Conservation (phyloP, 2,888 invertebrate species). For the Urechis unicinctus region DNA sequence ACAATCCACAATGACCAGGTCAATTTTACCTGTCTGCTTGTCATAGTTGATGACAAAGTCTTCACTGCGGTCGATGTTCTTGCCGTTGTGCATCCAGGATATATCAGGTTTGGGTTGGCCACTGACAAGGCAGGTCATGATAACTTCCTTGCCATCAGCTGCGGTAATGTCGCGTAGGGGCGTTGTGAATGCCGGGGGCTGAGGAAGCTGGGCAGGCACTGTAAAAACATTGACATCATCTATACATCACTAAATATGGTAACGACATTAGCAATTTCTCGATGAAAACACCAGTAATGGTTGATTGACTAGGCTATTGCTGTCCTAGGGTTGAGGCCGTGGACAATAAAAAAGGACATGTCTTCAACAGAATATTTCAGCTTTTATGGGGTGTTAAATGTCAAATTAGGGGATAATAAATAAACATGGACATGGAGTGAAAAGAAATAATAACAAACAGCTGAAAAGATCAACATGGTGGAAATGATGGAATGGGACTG, state of each 20-base stretch:
- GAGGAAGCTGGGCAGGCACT: slow-evolving; percentile 15
- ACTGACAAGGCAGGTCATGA: slow-evolving; percentile 37
- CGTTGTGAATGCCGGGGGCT: slow-evolving; percentile 37
- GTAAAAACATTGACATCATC: neutral
- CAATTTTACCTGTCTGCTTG: slow-evolving; percentile 40
- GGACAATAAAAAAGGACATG: too few relatives aligned
- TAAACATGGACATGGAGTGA: neutral
- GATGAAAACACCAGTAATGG: too few relatives aligned
- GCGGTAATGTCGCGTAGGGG: slow-evolving; percentile 25
- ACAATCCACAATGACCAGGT: slow-evolving; percentile 48
- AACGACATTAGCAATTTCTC: too few relatives aligned
- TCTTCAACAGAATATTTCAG: too few relatives aligned
- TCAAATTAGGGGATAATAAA: neutral
- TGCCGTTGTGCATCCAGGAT: slow-evolving; percentile 49
- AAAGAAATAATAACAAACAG: neutral
- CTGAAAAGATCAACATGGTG: neutral
- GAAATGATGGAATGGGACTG: too few relatives aligned
- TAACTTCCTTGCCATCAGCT: slow-evolving; percentile 43
- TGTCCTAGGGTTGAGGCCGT: too few relatives aligned
- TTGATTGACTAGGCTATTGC: too few relatives aligned
- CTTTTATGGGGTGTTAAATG: too few relatives aligned
- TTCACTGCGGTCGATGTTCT: slow-evolving; percentile 46
- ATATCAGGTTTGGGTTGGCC: slow-evolving; percentile 44
- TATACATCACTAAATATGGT: too few relatives aligned
- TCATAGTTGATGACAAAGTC: slow-evolving; percentile 48